Evolutionary conservation across 2,888 invertebrate species (phyloP).

Genomic region (Leucozona laternaria): DNA sequence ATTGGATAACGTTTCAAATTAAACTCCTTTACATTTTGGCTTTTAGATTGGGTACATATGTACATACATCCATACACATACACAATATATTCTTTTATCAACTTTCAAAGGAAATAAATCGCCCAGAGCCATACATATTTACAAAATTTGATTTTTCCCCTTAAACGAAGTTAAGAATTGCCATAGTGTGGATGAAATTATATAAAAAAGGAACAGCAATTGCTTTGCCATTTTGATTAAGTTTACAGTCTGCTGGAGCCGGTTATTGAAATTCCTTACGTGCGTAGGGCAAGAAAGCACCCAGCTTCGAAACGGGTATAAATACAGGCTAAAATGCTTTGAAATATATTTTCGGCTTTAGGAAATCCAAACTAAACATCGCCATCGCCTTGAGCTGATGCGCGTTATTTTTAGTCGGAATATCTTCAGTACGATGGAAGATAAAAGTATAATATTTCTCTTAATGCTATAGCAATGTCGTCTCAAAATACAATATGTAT

Average conservation of each 20-base stretch:
- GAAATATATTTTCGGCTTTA: too few species aligned
- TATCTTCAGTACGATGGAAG: too few species aligned
- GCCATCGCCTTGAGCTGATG: too few species aligned
- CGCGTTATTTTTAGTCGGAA: too few species aligned
- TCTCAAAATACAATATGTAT: too few species aligned
- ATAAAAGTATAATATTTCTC: too few species aligned
- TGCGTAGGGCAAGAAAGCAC: neutral
- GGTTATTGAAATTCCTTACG: conserved; percentile 11
- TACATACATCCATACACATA: neutral
- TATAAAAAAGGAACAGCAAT: neutral
- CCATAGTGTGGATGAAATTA: neutral
- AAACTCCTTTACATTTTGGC: neutral
- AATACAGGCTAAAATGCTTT: neutral
- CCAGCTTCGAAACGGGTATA: neutral
- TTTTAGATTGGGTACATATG: neutral
- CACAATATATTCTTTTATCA: neutral
- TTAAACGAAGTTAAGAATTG: neutral
- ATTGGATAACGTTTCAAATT: conserved; percentile 7
- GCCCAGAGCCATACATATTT: neutral
- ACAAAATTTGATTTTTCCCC: neutral
- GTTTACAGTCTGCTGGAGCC: neutral
- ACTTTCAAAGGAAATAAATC: neutral
- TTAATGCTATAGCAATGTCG: too few species aligned
- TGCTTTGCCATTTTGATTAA: neutral
- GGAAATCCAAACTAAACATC: too few species aligned